A percentile compares a stretch with the other conserved stretches of the same genome.
Conservation (phyloP, 2,113 vertebrate species). For the Microcebus ravelobensis region DNA sequence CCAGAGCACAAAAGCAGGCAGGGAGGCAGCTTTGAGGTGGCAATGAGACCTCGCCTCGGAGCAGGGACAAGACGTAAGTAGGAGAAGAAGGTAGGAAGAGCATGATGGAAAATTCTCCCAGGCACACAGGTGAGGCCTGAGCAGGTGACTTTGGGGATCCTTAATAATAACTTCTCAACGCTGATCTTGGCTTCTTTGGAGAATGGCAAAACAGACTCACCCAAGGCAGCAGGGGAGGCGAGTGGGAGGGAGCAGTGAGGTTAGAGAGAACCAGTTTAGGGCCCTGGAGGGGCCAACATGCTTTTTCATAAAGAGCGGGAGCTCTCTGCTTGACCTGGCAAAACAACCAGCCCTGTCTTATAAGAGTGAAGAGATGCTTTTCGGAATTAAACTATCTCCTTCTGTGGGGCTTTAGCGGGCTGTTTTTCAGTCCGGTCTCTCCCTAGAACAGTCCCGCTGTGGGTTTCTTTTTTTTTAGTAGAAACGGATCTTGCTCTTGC, state of each 20-base stretch:
- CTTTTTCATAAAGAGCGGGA: not conserved
- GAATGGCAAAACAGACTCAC: not conserved
- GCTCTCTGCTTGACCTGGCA: not conserved
- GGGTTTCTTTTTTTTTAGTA: not conserved
- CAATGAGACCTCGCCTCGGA: not conserved
- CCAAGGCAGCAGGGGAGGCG: not conserved
- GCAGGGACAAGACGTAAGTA: not conserved
- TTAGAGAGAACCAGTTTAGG: not conserved
- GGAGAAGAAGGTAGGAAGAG: not conserved
- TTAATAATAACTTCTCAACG: not conserved
- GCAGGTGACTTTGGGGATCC: not conserved
- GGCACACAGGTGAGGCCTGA: not conserved
- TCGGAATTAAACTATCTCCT: not conserved
- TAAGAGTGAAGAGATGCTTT: not conserved
- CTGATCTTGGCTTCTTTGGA: not conserved
- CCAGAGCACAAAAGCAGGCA: fast-evolving
- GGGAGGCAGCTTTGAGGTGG: not conserved
- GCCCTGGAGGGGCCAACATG: not conserved
- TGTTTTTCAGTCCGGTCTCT: not conserved
- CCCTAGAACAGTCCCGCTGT: not conserved
- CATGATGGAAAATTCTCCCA: not conserved
- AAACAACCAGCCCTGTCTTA: not conserved
- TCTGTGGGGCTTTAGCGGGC: not conserved
- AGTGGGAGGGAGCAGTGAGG: not conserved
- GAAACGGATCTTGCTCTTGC: too few species aligned